These are phyloP conservation scores for Ciona savignyi DNA, from an alignment of 23 tunicate genomes.

Conservation along the genomic window DNA sequence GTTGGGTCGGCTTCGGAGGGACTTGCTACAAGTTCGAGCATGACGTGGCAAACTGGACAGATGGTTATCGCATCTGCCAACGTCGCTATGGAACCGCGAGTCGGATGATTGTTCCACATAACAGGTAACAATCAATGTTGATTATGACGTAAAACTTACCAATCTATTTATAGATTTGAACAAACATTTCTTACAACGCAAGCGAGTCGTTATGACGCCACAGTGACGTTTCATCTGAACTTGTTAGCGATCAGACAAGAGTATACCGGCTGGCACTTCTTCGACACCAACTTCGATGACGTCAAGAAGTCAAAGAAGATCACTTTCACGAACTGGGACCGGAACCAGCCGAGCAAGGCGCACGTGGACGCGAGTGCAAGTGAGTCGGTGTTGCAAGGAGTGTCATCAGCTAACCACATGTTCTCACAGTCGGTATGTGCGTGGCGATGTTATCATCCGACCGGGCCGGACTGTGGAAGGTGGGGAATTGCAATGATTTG, in stretches of 20 bases:
- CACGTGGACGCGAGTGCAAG: slow-evolving; percentile 8
- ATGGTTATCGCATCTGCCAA: slow-evolving; percentile 40
- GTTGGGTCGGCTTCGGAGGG: slow-evolving; percentile 56
- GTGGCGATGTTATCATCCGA: slow-evolving; percentile 60
- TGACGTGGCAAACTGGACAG: slow-evolving; percentile 47
- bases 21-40: slow-evolving; percentile 63
- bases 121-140: slow-evolving; percentile 26
- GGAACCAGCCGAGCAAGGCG: slow-evolving; percentile 39
- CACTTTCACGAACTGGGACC: slow-evolving; percentile 68
- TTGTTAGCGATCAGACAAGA: slow-evolving; percentile 1
- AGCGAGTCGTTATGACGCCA: slow-evolving; percentile 23
- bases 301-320: slow-evolving; percentile 4
- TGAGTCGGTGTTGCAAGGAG: no score
- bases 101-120: slow-evolving; percentile 48
- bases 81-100: slow-evolving; percentile 45
- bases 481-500: slow-evolving; percentile 35
- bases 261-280: slow-evolving; percentile 24
- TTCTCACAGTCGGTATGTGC: slow-evolving; percentile 52
- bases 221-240: slow-evolving; percentile 50
- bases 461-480: slow-evolving; percentile 75
- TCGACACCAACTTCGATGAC: slow-evolving; percentile 21
- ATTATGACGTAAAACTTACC: no score
- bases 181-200: slow-evolving; percentile 57
- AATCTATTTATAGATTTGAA: slow-evolving; percentile 58
- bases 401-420: no score